Percentiles rank a stretch among this genome's conserved stretches.
Evolutionary conservation across 2,113 vertebrate genomes (phyloP).

Genomic region (Campylomormyrus numenius): DNA sequence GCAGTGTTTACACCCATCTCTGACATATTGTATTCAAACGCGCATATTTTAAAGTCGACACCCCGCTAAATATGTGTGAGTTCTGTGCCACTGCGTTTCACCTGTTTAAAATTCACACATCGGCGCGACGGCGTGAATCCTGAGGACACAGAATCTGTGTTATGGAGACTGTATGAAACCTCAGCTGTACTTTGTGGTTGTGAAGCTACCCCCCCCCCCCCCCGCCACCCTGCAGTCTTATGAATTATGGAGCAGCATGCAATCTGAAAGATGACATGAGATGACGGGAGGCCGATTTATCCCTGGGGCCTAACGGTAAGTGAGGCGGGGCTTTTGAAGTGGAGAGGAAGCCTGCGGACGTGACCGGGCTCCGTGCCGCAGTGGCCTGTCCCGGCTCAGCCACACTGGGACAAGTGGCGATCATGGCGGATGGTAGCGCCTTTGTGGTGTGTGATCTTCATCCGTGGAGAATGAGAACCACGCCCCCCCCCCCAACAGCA

Average conservation of each 20-base stretch:
- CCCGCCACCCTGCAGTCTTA: background rate
- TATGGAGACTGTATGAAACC: background rate
- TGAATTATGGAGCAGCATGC: background rate
- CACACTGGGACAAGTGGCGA: background rate
- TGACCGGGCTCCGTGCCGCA: background rate
- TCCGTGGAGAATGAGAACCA: background rate
- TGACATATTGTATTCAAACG: background rate
- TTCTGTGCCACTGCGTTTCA: background rate
- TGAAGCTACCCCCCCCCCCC: background rate
- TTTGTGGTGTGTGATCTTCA: background rate
- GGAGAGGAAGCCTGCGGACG: background rate
- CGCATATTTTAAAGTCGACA: background rate
- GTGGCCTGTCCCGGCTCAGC: background rate
- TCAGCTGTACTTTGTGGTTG: background rate
- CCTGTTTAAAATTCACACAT: background rate
- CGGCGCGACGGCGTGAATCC: background rate
- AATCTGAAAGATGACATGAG: background rate
- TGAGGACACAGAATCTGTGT: background rate
- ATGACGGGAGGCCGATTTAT: background rate
- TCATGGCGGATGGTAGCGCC: background rate
- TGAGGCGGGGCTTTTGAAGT: background rate
- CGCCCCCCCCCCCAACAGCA: background rate
- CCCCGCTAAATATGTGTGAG: background rate
- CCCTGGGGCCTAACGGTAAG: background rate
- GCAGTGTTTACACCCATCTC: background rate